A percentile compares a stretch with the other conserved stretches of the same genome.
Evolutionary conservation across 2,113 vertebrate genomes (phyloP).

Genomic region (Hucho hucho): DNA sequence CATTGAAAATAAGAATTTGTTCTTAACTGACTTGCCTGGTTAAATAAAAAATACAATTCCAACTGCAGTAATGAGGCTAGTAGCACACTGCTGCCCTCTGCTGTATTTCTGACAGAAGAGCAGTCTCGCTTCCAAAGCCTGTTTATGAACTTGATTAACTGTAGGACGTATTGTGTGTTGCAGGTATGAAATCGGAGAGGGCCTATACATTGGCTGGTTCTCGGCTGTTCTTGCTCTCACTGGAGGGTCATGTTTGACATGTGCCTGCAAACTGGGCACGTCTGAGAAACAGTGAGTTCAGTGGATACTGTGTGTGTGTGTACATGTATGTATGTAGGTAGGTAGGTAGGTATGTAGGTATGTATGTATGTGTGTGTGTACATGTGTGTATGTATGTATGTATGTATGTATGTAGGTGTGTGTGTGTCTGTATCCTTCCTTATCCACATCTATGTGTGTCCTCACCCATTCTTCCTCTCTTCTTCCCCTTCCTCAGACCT

Average conservation of each 20-base stretch:
- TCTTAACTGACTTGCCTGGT: no score
- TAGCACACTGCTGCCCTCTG: conserved; percentile 27
- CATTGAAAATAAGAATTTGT: no score
- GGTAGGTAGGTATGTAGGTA: background rate
- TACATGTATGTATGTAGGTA: background rate
- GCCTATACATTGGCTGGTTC: conserved; percentile 88
- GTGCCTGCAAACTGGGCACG: conserved; percentile 63
- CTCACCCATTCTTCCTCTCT: conserved; percentile 3
- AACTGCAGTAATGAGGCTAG: background rate
- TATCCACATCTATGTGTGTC: background rate
- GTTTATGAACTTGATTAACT: background rate
- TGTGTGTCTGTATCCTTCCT: background rate
- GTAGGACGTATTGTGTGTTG: background rate
- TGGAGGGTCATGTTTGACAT: conserved; percentile 78
- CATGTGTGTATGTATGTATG: background rate
- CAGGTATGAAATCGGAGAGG: conserved; percentile 88
- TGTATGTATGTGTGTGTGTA: background rate
- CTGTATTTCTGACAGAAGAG: conserved; percentile 4
- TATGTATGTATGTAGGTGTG: background rate
- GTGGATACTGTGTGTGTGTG: background rate
- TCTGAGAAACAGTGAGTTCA: conserved; percentile 68
- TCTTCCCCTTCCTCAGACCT: conserved; percentile 43
- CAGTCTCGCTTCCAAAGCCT: background rate
- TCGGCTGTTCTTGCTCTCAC: conserved; percentile 79
- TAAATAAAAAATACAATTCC: no score